Base-by-base conservation (phyloP, 1,140 invertebrate genomes). In the Augochlora pura region DNA sequence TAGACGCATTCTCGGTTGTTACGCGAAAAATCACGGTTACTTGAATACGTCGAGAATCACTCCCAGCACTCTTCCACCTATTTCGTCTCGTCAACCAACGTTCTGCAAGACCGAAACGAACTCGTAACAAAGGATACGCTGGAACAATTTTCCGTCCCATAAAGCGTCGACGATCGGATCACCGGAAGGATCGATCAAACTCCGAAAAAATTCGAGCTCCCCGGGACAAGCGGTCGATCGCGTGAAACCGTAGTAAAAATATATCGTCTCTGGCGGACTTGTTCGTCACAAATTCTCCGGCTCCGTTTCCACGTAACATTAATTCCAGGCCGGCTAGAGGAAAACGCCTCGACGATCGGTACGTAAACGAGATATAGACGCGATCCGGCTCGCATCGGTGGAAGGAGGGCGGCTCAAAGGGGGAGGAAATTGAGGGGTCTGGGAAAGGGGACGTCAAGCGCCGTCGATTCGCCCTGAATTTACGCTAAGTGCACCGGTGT, bases 401-500 rank as follows among this genome's bases (percentile, higher is more conserved):
- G n/a, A 54, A 42, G 38, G 75, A 25, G 60, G 42, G 21, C 27
- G 46, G 42, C 21, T 18, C 38, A 23, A 25, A 32, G 27, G 60
- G 46, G 73, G 62, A 59, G 66, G 76, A 67, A 82, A 69, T 32
- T 60, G 63, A 65, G 54, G 32, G 70, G 71, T 63, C 64, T 60
- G 75, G 70, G 71, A 86, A 84, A 74, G 69, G 73, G 63, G 65
- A 85, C 77, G 86, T 87, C 86, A 81, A 82, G 85, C 78, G 82
- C 46, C 80, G 85, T 87, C 83, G 86, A 85, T 87, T 85, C 86
- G 79, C 77, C 80, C 77, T 87, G 87, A 89, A 90, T 90, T 90
- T 90, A 90, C 88, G 87, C 88, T 88, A 90, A 90, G 88, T 90
- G 88, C 88, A 88, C 82, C 81, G 87, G 71, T 87, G 86, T 88